phyloP scores from a whole-genome alignment of 2,797 vertebrate genomes.

The Sardinella longiceps region DNA sequence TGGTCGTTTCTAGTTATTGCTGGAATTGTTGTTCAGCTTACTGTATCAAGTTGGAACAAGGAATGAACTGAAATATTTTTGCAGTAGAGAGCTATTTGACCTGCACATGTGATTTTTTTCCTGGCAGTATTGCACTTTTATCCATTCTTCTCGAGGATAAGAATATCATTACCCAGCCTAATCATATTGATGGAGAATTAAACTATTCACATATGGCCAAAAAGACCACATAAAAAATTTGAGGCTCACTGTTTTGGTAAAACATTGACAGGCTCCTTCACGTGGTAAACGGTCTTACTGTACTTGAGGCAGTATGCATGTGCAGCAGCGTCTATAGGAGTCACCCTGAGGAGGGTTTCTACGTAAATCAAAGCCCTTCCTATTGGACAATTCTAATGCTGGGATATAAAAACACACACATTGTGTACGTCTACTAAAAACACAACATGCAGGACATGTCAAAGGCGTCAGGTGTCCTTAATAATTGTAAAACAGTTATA shows the following conservation, averaged over 20 bases:
- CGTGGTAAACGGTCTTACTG: not conserved
- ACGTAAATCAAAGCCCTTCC: constrained; percentile 14
- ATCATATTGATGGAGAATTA: not conserved
- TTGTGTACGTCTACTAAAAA: constrained; percentile 10
- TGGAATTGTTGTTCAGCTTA: not conserved
- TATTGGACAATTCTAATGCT: not conserved
- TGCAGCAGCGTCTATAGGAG: not conserved
- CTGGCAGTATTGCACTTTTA: not conserved
- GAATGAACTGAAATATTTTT: not conserved
- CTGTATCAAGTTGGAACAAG: not conserved
- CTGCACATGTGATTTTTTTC: not conserved
- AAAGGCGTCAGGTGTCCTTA: not conserved
- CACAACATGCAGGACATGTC: not conserved
- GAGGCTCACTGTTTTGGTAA: not conserved
- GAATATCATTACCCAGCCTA: not conserved
- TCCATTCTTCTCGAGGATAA: not conserved
- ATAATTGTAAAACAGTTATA: constrained; percentile 6
- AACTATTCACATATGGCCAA: not conserved
- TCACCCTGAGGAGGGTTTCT: not conserved
- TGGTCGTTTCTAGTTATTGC: not conserved
- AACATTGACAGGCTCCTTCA: not conserved
- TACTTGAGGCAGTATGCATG: not conserved
- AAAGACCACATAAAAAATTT: not conserved
- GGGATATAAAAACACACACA: constrained; percentile 4
- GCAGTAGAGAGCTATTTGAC: not conserved